Conservation (phyloP, 2,113 vertebrate species). For the Ageneiosus marmoratus region DNA sequence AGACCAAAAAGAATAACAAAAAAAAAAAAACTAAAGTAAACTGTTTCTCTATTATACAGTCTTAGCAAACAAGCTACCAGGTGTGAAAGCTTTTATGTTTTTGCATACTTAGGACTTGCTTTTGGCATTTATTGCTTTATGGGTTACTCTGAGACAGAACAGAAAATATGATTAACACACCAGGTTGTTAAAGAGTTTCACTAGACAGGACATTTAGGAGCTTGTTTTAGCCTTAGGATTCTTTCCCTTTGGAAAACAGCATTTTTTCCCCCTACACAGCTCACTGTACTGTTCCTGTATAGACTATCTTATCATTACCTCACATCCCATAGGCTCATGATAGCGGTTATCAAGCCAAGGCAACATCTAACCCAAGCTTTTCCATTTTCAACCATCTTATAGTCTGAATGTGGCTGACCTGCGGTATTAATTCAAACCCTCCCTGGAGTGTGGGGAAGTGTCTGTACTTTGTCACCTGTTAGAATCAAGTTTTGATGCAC, state of each 20-base stretch:
- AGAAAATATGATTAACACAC: background rate
- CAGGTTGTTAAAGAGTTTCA: background rate
- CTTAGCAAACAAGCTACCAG: background rate
- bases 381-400: constrained; percentile 49
- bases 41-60: background rate
- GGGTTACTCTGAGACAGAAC: background rate
- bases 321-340: background rate
- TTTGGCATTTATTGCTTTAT: background rate
- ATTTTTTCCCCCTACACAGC: background rate
- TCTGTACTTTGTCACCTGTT: constrained; percentile 48
- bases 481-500: constrained; percentile 44
- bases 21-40: too few relatives aligned
- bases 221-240: background rate
- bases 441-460: constrained; percentile 22
- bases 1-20: background rate
- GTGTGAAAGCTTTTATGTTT: background rate
- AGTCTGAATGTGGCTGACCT: constrained; percentile 20
- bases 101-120: too few relatives aligned
- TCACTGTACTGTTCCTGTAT: background rate
- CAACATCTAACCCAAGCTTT: constrained; percentile 8
- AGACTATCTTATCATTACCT: background rate
- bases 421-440: constrained; percentile 42
- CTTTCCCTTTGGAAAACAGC: background rate
- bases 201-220: background rate
- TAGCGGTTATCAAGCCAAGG: constrained; percentile 10